These are phyloP conservation scores for Julus scandinavius DNA, from an alignment of 2,888 invertebrate species.

Conservation along the genomic window DNA sequence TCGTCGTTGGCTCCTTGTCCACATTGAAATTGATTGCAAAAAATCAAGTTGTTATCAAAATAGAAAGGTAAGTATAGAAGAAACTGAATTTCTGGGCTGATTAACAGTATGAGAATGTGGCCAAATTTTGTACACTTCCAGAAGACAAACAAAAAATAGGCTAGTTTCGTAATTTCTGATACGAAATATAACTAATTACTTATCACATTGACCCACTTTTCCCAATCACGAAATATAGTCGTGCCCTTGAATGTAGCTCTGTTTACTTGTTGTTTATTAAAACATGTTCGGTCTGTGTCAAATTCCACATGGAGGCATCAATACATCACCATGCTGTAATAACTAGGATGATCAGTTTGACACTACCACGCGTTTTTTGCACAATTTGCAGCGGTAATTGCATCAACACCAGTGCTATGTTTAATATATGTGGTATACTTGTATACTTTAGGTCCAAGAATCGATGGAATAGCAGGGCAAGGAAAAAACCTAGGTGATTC, in stretches of 20 bases:
- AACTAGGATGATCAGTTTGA: background rate
- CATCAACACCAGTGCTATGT: background rate
- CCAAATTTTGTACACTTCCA: too few species aligned
- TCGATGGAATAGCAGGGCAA: background rate
- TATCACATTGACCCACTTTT: background rate
- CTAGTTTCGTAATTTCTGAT: background rate
- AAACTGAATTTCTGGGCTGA: background rate
- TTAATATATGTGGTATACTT: too few species aligned
- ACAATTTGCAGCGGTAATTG: background rate
- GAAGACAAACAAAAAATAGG: background rate
- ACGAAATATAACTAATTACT: background rate
- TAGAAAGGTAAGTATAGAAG: background rate
- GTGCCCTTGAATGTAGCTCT: background rate
- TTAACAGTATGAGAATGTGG: too few species aligned
- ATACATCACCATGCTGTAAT: background rate
- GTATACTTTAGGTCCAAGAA: background rate
- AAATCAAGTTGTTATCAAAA: background rate
- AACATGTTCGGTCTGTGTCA: background rate
- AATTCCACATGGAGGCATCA: slow-evolving; percentile 1
- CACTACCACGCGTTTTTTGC: background rate
- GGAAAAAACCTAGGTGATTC: too few species aligned
- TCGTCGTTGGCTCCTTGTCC: background rate
- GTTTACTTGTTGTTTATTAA: slow-evolving; percentile 12
- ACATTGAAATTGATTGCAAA: background rate
- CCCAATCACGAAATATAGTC: background rate